Conservation (phyloP, 2,888 invertebrate species). For the Tortricodes alternella region DNA sequence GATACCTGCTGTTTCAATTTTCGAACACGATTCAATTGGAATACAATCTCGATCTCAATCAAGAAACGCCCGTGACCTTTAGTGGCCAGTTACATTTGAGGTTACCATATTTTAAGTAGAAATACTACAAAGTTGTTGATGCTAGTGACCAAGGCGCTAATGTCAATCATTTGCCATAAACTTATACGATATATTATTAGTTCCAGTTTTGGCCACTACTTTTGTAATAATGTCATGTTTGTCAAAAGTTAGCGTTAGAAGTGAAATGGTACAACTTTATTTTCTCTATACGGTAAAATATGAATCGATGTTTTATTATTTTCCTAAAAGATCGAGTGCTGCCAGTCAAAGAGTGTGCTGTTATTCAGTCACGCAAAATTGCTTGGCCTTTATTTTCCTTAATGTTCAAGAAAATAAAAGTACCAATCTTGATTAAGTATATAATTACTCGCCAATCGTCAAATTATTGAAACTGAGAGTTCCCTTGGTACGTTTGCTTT, state of each 20-base stretch:
- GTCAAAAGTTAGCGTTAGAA: too few relatives aligned
- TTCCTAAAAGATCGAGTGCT: too few relatives aligned
- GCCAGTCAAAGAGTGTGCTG: too few relatives aligned
- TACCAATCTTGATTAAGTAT: not conserved
- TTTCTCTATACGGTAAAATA: too few relatives aligned
- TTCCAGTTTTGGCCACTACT: not conserved
- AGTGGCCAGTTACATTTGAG: constrained; percentile 43
- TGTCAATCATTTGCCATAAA: not conserved
- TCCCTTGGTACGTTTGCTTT: constrained; percentile 20
- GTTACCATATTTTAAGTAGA: constrained; percentile 19
- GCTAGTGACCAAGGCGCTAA: not conserved
- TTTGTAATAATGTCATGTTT: too few relatives aligned
- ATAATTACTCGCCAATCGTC: constrained; percentile 32
- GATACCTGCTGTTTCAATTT: constrained; percentile 78
- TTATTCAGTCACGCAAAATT: too few relatives aligned
- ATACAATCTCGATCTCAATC: constrained; percentile 65
- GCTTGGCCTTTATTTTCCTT: too few relatives aligned
- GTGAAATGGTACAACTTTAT: too few relatives aligned
- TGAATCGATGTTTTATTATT: too few relatives aligned
- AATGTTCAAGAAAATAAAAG: too few relatives aligned
- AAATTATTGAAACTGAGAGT: constrained; percentile 24
- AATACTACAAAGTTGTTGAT: not conserved
- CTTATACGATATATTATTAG: not conserved
- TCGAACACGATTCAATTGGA: constrained; percentile 65
- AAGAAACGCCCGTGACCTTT: constrained; percentile 69